phyloP scores from a whole-genome alignment of 2,888 invertebrate genomes.

The Limnephilus rhombicus region DNA sequence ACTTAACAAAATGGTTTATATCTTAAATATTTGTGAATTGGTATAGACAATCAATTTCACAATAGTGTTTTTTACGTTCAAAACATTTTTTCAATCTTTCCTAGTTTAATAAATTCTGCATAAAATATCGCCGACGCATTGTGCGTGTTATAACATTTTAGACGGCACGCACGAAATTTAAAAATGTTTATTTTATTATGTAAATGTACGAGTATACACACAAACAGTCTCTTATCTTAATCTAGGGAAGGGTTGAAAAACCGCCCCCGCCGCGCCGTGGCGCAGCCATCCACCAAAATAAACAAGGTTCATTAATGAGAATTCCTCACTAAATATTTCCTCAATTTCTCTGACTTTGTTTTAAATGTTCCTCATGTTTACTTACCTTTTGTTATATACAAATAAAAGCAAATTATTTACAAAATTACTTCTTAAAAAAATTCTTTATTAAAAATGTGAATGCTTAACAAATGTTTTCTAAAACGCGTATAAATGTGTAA shows the following conservation, averaged over 20 bases:
- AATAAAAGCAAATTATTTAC: not conserved
- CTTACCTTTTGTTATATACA: not conserved
- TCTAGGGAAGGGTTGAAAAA: conserved; percentile 33
- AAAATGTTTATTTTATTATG: conserved; percentile 1
- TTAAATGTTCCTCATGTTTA: not conserved
- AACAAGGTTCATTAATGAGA: conserved; percentile 32
- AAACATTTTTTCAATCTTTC: not conserved
- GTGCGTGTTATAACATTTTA: not conserved
- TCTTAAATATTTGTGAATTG: not conserved
- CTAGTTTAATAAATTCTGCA: not conserved
- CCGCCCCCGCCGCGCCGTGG: not conserved
- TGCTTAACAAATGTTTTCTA: too few relatives aligned
- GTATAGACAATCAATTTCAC: not conserved
- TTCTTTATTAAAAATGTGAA: not conserved
- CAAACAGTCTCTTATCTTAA: not conserved
- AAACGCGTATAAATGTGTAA: too few relatives aligned
- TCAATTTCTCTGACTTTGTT: not conserved
- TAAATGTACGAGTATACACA: not conserved
- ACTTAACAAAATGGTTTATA: not conserved
- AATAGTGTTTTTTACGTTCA: not conserved
- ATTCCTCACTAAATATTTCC: conserved; percentile 27
- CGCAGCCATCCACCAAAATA: conserved; percentile 14
- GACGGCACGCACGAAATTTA: not conserved
- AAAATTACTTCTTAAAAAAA: not conserved
- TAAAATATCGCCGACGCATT: not conserved